These are phyloP conservation scores for Numenius arquata DNA, from an alignment of 2,113 vertebrate species.

Conservation along the genomic window DNA sequence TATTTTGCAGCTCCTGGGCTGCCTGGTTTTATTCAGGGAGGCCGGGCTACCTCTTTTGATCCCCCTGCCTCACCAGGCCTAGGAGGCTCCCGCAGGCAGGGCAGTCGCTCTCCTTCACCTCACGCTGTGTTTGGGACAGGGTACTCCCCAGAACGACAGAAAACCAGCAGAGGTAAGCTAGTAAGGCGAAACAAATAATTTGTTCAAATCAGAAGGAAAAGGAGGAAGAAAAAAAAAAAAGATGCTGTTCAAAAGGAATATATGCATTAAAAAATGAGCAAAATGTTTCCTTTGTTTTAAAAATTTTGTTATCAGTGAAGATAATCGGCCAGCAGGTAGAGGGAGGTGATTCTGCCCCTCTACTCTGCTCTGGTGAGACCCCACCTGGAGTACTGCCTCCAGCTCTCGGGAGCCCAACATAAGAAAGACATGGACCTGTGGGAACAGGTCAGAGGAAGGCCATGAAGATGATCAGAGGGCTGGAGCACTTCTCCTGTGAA, in stretches of 20 bases:
- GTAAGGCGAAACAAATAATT: background rate
- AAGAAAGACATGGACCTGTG: background rate
- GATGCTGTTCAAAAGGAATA: background rate
- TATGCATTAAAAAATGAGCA: background rate
- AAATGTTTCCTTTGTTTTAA: rapidly evolving
- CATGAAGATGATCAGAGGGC: background rate
- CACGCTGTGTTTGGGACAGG: rapidly evolving
- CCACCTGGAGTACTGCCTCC: background rate
- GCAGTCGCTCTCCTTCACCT: background rate
- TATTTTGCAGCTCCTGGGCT: background rate
- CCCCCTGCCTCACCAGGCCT: background rate
- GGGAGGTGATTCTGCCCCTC: background rate
- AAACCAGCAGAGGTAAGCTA: background rate
- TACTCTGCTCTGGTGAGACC: background rate
- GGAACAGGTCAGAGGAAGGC: no score
- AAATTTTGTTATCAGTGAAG: background rate
- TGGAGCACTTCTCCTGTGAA: background rate
- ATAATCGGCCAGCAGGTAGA: background rate
- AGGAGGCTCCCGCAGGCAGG: background rate
- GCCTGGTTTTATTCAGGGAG: rapidly evolving
- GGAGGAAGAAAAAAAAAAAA: background rate
- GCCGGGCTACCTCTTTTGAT: rapidly evolving
- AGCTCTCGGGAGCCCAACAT: background rate
- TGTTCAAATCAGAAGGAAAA: background rate
- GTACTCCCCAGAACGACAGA: background rate